Evolutionary conservation across 2,113 vertebrate genomes (phyloP).

Genomic region (Sphaerodactylus townsendi): DNA sequence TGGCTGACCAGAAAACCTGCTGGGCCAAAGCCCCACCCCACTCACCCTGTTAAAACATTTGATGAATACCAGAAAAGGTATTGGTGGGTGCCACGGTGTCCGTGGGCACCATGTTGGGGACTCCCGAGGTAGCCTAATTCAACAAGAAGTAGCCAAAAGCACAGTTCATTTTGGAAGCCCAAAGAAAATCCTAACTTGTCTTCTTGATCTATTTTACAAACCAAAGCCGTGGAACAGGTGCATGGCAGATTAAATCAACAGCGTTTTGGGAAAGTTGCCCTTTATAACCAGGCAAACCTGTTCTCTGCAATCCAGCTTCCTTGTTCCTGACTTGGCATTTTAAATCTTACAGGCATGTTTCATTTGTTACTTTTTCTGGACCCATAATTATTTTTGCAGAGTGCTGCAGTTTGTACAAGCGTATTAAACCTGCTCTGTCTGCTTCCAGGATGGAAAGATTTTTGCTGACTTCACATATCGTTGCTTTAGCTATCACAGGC

Average conservation of each 20-base stretch:
- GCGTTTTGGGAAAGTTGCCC: constrained; percentile 16
- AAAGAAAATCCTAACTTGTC: constrained; percentile 1
- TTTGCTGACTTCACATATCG: constrained; percentile 59
- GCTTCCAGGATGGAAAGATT: constrained; percentile 39
- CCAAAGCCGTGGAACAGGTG: neutral
- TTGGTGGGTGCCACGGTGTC: no score
- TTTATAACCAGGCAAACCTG: neutral
- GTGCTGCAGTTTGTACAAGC: constrained; percentile 54
- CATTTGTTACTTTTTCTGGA: constrained; percentile 11
- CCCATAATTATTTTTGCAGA: constrained; percentile 35
- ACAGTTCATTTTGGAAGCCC: neutral
- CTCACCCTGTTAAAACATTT: no score
- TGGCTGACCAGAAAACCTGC: no score
- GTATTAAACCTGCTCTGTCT: constrained; percentile 22
- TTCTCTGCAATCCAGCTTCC: neutral
- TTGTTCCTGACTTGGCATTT: constrained; percentile 53
- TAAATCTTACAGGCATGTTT: constrained; percentile 37
- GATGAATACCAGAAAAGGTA: no score
- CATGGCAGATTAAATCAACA: neutral
- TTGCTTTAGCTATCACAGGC: constrained; percentile 41
- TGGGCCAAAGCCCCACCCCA: no score
- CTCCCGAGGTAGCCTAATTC: neutral
- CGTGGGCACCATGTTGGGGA: no score
- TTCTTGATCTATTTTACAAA: neutral
- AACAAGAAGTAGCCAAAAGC: neutral